Evolutionary conservation across 2,113 vertebrate species (phyloP), one percentile per base, ranked within the genome.

Genomic region (Apteryx owenii): DNA sequence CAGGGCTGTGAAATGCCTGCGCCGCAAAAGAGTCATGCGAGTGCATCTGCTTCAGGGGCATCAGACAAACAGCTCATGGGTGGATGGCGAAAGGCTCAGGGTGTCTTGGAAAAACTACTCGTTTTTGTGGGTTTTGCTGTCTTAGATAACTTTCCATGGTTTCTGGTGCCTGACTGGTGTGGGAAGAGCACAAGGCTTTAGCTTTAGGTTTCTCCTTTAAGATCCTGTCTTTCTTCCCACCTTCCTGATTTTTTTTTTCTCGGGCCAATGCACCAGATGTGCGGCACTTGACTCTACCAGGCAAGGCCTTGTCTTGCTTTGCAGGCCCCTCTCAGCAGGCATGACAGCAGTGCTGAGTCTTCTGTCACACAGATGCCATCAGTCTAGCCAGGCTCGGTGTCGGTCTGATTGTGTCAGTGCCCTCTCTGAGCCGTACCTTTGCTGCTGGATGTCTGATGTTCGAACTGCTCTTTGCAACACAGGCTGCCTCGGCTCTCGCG

Each of bases 401-500:
- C 0, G 3, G 62, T 87, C 85, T 85, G 86, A 88, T 89, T 1
- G 0, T 25, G 50, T 3, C 2, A 3, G 42, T 71, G 92, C 80
- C 46, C 77, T 48, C 51, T 48, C 0, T 0, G 46, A 17, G 31
- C 54, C 0, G 1, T 0, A 9, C 23, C 60, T 94, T 81, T n/a
- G 61, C 91, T 23, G 75, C 25, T 46, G 20, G 72, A 40, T 66
- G 48, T 26, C 53, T 4, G 1, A 9, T 0, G 0, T n/a, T 1
- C 0, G 29, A 28, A 56, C 80, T 0, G 0, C 85, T 85, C 80
- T 1, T 17, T 15, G 50, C 31, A 16, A 1, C 0, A n/a, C 0
- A 60, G 5, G 40, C 54, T 44, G 58, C 10, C 1, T 1, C 65
- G 50, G 76, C 86, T 70, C 53, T 51, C 4, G 2, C 3, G 1